Percentiles rank a stretch among this genome's conserved stretches.
phyloP scores from a whole-genome alignment of 2,113 vertebrate genomes.

The Lampris megalopsis region DNA sequence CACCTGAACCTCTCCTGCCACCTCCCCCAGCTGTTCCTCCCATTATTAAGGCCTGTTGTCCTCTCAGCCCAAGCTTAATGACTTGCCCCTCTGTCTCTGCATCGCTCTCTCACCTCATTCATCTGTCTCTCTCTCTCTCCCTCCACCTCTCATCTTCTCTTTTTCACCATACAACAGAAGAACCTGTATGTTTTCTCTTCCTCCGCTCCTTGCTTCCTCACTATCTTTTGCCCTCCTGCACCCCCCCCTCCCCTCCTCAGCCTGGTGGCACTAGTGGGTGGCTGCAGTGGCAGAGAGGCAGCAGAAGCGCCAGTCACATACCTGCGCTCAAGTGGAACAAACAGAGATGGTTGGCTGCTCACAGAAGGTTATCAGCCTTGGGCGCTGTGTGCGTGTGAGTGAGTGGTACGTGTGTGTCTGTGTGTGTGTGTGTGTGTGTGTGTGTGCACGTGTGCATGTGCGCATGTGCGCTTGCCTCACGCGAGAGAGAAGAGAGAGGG shows the following conservation, averaged over 20 bases:
- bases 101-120: background rate
- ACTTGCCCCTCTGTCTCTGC: conserved; percentile 35
- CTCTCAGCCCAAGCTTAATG: conserved; percentile 61
- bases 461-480: conserved; percentile 21
- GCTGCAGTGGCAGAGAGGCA: conserved; percentile 71
- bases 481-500: conserved; percentile 29
- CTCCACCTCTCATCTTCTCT: background rate
- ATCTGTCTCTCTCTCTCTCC: conserved; percentile 1
- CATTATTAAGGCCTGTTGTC: conserved; percentile 64
- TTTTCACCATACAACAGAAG: too few relatives aligned
- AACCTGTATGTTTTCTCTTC: background rate
- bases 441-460: conserved; percentile 39
- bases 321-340: conserved; percentile 84
- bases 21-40: conserved; percentile 45
- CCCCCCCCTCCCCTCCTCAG: conserved; percentile 33
- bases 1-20: conserved; percentile 45
- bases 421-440: conserved; percentile 33
- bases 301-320: conserved; percentile 76
- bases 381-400: conserved; percentile 40
- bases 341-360: conserved; percentile 81
- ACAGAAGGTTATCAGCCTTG: conserved; percentile 79
- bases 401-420: conserved; percentile 26
- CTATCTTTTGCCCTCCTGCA: conserved; percentile 13
- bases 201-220: conserved; percentile 7
- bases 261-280: conserved; percentile 64